These are phyloP conservation scores for Drosophila subsilvestris DNA, from an alignment of 2,888 invertebrate genomes.

Conservation along the genomic window DNA sequence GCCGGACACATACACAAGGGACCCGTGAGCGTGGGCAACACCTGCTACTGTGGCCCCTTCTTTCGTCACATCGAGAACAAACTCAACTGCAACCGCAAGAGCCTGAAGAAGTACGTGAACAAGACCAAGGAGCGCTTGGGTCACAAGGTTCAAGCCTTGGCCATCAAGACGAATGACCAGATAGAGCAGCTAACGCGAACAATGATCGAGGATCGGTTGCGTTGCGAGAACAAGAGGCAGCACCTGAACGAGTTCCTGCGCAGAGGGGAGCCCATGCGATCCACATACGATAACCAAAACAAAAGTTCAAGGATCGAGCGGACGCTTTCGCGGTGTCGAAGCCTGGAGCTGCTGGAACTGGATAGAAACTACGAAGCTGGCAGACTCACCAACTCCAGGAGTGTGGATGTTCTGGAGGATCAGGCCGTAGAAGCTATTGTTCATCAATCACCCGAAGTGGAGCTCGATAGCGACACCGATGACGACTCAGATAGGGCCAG, in stretches of 20 bases:
- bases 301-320: constrained; percentile 85
- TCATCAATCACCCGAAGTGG: constrained; percentile 48
- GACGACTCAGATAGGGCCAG: constrained; percentile 47
- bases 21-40: constrained; percentile 96
- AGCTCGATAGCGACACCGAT: constrained; percentile 52
- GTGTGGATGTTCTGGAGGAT: constrained; percentile 84
- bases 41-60: constrained; percentile 96
- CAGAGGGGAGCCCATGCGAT: constrained; percentile 87
- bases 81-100: constrained; percentile 90
- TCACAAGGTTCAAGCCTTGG: constrained; percentile 91
- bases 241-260: constrained; percentile 89
- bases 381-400: constrained; percentile 84
- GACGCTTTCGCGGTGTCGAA: constrained; percentile 88
- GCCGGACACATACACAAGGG: constrained; percentile 98
- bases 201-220: constrained; percentile 81
- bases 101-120: constrained; percentile 87
- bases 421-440: constrained; percentile 66
- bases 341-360: constrained; percentile 88
- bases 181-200: constrained; percentile 88
- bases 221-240: constrained; percentile 86
- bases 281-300: constrained; percentile 84
- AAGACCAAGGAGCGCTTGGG: constrained; percentile 92
- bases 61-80: constrained; percentile 94
- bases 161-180: constrained; percentile 89
- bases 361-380: constrained; percentile 79